Percentiles rank a stretch among this genome's conserved stretches.
These are phyloP conservation scores for Diabrotica virgifera DNA, from an alignment of 1,140 invertebrate species.

Conservation along the genomic window DNA sequence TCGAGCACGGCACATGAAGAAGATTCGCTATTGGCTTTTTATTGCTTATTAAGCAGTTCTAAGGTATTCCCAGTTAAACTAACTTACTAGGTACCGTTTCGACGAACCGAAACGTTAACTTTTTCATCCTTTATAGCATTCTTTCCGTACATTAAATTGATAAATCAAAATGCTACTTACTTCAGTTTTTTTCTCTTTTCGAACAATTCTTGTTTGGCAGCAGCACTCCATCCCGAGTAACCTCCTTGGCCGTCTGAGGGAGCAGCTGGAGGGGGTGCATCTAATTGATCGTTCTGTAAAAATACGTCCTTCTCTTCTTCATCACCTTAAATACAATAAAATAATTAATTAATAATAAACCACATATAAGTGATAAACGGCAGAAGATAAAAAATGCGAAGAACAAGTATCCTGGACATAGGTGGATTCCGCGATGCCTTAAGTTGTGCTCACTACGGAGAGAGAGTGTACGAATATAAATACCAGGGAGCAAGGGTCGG, in stretches of 20 bases:
- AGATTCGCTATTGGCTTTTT: no score
- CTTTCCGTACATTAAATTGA: no score
- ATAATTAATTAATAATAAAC: background rate
- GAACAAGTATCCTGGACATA: background rate
- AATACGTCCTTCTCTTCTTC: conserved; percentile 25
- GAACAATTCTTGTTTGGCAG: conserved; percentile 32
- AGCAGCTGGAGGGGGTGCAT: conserved; percentile 35
- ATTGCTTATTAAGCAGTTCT: no score
- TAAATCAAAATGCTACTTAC: conserved; percentile 27
- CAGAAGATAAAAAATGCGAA: background rate
- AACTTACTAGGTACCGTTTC: no score
- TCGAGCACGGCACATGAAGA: no score
- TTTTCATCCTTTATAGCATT: no score
- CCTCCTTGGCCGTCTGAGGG: conserved; percentile 40
- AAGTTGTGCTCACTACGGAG: no score
- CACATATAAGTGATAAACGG: background rate
- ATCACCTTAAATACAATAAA: conserved; percentile 26
- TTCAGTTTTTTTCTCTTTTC: conserved; percentile 39
- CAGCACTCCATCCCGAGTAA: conserved; percentile 20
- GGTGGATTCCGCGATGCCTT: background rate
- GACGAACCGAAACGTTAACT: no score
- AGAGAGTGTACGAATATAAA: no score
- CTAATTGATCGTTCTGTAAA: background rate
- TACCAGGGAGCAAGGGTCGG: no score
- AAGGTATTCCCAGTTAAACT: no score